Conservation (phyloP, 2,888 invertebrate species). For the Mythimna lalbum region DNA sequence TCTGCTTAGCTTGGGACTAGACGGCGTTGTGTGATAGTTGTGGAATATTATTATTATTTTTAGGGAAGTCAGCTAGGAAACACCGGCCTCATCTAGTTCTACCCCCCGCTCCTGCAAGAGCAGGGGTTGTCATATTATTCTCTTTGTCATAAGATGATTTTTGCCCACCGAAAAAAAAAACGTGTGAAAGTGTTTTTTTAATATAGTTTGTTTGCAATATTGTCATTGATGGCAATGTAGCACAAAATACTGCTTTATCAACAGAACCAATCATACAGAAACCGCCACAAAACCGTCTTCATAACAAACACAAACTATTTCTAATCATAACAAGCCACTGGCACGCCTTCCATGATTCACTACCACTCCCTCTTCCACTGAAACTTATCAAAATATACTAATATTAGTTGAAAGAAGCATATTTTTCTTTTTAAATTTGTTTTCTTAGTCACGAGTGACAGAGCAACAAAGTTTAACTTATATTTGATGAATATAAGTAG, state of each 20-base stretch:
- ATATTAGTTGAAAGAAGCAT: slow-evolving; percentile 51
- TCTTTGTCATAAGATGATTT: too few relatives aligned
- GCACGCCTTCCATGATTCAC: slow-evolving; percentile 51
- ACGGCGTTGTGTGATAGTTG: too few relatives aligned
- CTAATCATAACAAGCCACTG: slow-evolving; percentile 40
- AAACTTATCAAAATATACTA: slow-evolving; percentile 69
- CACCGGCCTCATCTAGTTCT: too few relatives aligned
- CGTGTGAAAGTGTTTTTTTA: too few relatives aligned
- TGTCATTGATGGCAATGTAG: too few relatives aligned
- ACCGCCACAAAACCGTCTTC: slow-evolving; percentile 7
- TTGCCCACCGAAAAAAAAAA: too few relatives aligned
- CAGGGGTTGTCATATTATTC: too few relatives aligned
- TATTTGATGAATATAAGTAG: slow-evolving; percentile 17
- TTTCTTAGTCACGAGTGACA: slow-evolving; percentile 37
- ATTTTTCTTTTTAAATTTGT: slow-evolving; percentile 50
- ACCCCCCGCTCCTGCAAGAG: too few relatives aligned
- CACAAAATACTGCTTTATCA: neutral
- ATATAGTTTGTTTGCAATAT: too few relatives aligned
- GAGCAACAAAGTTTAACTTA: slow-evolving; percentile 22
- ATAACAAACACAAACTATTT: slow-evolving; percentile 27
- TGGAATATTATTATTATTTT: too few relatives aligned
- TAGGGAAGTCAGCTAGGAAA: too few relatives aligned
- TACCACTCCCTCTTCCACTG: slow-evolving; percentile 35
- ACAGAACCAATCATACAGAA: neutral
- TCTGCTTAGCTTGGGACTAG: too few relatives aligned